phyloP scores from a whole-genome alignment of 2,888 invertebrate genomes.

The Crematogaster levior region DNA sequence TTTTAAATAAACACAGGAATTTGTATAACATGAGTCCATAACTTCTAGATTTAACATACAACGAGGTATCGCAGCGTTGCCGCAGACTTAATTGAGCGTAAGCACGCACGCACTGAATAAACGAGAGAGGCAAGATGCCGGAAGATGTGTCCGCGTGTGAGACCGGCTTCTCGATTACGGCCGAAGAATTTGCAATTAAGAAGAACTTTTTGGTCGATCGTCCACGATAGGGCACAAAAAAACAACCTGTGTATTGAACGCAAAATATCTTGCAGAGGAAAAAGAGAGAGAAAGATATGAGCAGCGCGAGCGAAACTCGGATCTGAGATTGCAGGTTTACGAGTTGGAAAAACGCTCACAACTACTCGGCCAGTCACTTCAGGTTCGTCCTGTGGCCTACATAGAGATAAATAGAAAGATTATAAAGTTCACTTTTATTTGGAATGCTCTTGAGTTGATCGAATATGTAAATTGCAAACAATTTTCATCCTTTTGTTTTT shows the following conservation, averaged over 20 bases:
- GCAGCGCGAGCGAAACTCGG: slow-evolving; percentile 85
- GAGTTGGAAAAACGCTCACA: slow-evolving; percentile 86
- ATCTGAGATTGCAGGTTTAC: slow-evolving; percentile 85
- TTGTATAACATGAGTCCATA: slow-evolving; percentile 77
- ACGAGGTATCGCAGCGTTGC: slow-evolving; percentile 80
- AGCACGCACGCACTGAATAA: slow-evolving; percentile 72
- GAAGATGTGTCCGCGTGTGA: slow-evolving; percentile 76
- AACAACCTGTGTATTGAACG: slow-evolving; percentile 82
- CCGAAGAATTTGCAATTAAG: slow-evolving; percentile 77
- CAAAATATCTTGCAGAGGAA: slow-evolving; percentile 85
- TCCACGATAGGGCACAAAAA: slow-evolving; percentile 78
- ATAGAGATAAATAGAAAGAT: slow-evolving; percentile 79
- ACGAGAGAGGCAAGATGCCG: slow-evolving; percentile 74
- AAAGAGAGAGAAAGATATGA: slow-evolving; percentile 85
- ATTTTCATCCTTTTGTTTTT: slow-evolving; percentile 70
- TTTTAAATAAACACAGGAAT: slow-evolving; percentile 64
- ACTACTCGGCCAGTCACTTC: slow-evolving; percentile 85
- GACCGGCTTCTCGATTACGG: slow-evolving; percentile 75
- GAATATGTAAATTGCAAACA: slow-evolving; percentile 61
- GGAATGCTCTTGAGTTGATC: slow-evolving; percentile 79
- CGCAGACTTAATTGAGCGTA: slow-evolving; percentile 79
- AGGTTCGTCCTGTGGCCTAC: slow-evolving; percentile 85
- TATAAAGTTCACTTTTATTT: slow-evolving; percentile 75
- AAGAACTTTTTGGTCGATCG: slow-evolving; percentile 82
- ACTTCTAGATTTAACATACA: slow-evolving; percentile 80